These are phyloP conservation scores for Galemys pyrenaicus DNA, from an alignment of 2,113 vertebrate genomes.

Conservation along the genomic window DNA sequence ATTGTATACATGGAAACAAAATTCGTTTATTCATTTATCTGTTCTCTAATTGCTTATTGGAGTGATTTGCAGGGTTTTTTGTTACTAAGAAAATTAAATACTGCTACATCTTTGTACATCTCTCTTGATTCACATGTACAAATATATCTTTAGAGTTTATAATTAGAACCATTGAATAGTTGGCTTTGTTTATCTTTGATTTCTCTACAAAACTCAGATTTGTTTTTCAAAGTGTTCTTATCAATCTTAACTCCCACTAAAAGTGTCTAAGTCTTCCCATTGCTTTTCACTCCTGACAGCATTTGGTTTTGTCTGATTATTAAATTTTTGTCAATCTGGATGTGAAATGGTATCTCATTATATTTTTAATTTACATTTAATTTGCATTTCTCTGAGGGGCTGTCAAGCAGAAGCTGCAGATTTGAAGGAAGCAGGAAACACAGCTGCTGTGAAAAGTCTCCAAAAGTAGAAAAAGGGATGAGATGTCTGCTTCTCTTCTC, in stretches of 20 bases:
- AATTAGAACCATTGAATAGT: background rate
- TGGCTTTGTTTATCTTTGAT: background rate
- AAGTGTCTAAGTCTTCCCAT: background rate
- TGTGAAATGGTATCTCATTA: slow-evolving; percentile 68
- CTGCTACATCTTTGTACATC: background rate
- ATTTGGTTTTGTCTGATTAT: slow-evolving; percentile 73
- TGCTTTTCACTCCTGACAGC: slow-evolving; percentile 45
- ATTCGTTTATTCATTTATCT: background rate
- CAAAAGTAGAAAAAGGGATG: background rate
- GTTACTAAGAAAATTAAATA: background rate
- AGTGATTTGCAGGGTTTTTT: background rate
- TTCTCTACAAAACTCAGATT: slow-evolving; percentile 39
- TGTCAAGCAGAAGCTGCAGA: slow-evolving; percentile 51
- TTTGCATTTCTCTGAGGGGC: slow-evolving; percentile 69
- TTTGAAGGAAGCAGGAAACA: slow-evolving; percentile 31
- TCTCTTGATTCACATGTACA: background rate
- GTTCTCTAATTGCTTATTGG: background rate
- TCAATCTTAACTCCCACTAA: slow-evolving; percentile 46
- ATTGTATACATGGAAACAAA: background rate
- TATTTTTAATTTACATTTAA: slow-evolving; percentile 69
- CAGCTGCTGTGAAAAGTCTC: slow-evolving; percentile 43
- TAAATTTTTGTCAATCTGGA: slow-evolving; percentile 72
- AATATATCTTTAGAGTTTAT: background rate
- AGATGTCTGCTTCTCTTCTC: background rate
- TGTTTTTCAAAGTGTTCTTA: slow-evolving; percentile 39